phyloP scores from a whole-genome alignment of 2,113 vertebrate genomes.

The Protobothrops flavoviridis region DNA sequence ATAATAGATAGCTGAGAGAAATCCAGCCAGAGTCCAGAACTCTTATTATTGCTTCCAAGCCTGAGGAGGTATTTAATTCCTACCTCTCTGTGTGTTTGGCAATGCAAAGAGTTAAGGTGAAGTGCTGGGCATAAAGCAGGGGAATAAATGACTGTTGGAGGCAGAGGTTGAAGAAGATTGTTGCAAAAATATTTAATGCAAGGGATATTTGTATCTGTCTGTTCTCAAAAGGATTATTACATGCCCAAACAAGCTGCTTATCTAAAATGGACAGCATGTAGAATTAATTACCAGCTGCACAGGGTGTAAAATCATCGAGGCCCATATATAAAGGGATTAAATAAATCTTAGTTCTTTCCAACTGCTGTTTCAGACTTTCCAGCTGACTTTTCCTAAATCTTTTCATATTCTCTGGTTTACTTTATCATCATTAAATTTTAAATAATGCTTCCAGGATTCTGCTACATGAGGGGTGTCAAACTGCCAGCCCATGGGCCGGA shows the following conservation, averaged over 20 bases:
- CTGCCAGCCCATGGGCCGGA: too few species aligned
- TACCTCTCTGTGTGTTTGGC: background rate
- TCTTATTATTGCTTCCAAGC: background rate
- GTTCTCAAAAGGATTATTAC: background rate
- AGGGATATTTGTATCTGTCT: background rate
- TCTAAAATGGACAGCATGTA: background rate
- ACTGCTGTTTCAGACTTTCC: background rate
- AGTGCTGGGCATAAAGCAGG: background rate
- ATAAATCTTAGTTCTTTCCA: background rate
- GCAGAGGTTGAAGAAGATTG: background rate
- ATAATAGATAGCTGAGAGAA: background rate
- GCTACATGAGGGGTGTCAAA: background rate
- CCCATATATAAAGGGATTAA: conserved; percentile 2
- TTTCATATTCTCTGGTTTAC: conserved; percentile 6
- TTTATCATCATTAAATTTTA: conserved; percentile 10
- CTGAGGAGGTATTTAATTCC: background rate
- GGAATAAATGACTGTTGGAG: background rate
- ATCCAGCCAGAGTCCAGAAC: background rate
- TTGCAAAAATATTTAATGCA: background rate
- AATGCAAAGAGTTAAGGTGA: background rate
- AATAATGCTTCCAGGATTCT: background rate
- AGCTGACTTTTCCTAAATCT: background rate
- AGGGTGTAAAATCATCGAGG: background rate
- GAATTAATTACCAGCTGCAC: background rate
- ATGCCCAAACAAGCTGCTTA: background rate